Base-by-base conservation (phyloP, 2,113 vertebrate genomes). In the Stomatorhinus ivindoensis region DNA sequence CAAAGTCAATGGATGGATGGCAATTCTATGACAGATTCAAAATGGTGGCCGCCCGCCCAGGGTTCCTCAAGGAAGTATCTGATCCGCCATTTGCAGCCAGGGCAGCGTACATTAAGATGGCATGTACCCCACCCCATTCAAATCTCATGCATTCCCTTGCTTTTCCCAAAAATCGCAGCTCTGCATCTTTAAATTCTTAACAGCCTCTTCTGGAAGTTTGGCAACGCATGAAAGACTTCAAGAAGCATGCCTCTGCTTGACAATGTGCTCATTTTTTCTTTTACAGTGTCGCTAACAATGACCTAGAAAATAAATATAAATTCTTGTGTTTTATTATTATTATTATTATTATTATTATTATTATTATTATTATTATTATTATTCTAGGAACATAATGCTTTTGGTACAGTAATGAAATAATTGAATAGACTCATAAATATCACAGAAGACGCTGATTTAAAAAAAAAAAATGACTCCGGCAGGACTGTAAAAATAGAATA, bases 221-320 rank as follows among this genome's bases (percentile, higher is more conserved):
- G 58, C 31, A 44, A 69, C 1, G 17, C 39, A 58, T 73, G 42
- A 24, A 50, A 50, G 44, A 48, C 73, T 15, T 35, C 61, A 50
- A 88, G 65, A 88, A 80, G 2, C 10, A 4, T 31, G 4, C n/a
- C 8, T 50, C 17, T 48, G 15, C 31, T 5, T 80, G 15, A 27
- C 65, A 50, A 55, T 15, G 35, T 65, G 42, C 53, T 88, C 87
- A 31, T 15, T 51, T 6, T 51, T 61, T 65, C 61, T 58, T 24
- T 46, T 53, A 17, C 39, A 47, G 21, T 8, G 88, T 80, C 21
- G 3, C 80, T 89, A 44, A 42, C 48, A 83, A n/a, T 55, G 73
- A 89, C 88, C 88, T 83, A 83, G 31, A 89, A 83, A 83, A 89
- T 39, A 83, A 8, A 50, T 89, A 55, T 61, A 39, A 61, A 87